Base-by-base conservation (phyloP, 2,113 vertebrate species). In the Psophia crepitans region DNA sequence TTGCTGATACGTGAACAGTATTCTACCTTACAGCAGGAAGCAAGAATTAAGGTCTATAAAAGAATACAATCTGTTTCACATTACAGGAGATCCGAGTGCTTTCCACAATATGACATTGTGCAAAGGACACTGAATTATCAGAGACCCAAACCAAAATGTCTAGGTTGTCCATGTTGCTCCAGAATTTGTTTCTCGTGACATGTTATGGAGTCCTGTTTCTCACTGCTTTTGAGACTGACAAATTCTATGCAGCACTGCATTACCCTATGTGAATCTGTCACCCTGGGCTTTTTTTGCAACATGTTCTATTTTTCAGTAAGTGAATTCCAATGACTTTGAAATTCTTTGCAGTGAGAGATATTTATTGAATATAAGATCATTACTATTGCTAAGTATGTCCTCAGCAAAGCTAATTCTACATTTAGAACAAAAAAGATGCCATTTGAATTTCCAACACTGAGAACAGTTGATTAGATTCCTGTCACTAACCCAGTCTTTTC, bases 301-400 rank as follows among this genome's bases (percentile, higher is more conserved):
- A 6, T 0, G 0, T 48, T 61, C 33, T 69, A 12, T 35, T 63
- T 87, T 44, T 24, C n/a, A 58, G n/a, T 26, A 66, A 44, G 18
- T 43, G 65, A 13, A 0, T 39, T n/a, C n/a, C n/a, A 64, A 46
- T 7, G 12, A 15, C 26, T 63, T 63, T 74, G n/a, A 21, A 65
- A 58, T 57, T 27, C 56, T 82, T 49, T 84, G 30, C 26, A 46
- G 60, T 60, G 35, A 17, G 21, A 30, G 20, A 26, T 51, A 33
- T 21, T 46, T 76, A 23, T 43, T 73, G 58, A 84, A 77, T 58
- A 8, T 23, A 43, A 61, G 11, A 24, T 84, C 27, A 43, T 71
- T 63, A 43, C 15, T 75, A 15, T 66, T 0, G 0, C 2, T 73
- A 16, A 37, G 41, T 41, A 33, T 24, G 11, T 63, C 84, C 49